Base-by-base conservation (phyloP, 2,888 invertebrate species). In the Drosophila antonietae region DNA sequence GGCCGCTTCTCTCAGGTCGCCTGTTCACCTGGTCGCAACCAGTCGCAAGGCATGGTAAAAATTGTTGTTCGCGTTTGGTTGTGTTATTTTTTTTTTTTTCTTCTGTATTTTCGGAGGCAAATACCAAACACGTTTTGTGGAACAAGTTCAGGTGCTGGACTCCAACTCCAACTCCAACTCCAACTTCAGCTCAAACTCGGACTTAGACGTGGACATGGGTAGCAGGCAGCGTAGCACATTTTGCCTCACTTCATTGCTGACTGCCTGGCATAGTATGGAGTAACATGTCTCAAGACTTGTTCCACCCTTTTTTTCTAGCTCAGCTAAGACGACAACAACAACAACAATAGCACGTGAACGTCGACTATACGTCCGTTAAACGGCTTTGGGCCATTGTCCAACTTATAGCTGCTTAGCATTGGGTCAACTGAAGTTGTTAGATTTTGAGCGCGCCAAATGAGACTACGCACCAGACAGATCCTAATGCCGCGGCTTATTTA, bases 311-410 rank as follows among this genome's bases (percentile, higher is more conserved):
- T 87, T 78, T 78, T 70, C 61, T 68, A 63, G 62, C 73, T 46
- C 69, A 72, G 55, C 66, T 28, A 57, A 67, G 64, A 60, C 80
- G 68, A 64, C 73, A 69, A 53, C 68, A 44, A 20, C 41, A 43
- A 55, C 55, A 46, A 44, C 55, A 46, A 57, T 46, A 47, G 61
- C 68, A 76, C 68, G 55, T 68, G 67, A 37, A 68, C 68, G 68
- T 73, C 58, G 64, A 59, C 63, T 67, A 74, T 71, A 69, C 73
- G 72, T 81, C 83, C 81, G 80, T 81, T 84, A 81, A 83, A 80
- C 77, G 75, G 86, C 84, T 84, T 77, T 84, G 75, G 84, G 84
- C 84, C 87, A 84, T 87, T 84, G 87, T 83, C 84, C 87, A 84
- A 84, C 68, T 75, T 74, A 74, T 70, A 74, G 78, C 78, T 78